These are phyloP conservation scores for Drosophila falleni DNA, from an alignment of 2,888 invertebrate genomes.

Conservation along the genomic window DNA sequence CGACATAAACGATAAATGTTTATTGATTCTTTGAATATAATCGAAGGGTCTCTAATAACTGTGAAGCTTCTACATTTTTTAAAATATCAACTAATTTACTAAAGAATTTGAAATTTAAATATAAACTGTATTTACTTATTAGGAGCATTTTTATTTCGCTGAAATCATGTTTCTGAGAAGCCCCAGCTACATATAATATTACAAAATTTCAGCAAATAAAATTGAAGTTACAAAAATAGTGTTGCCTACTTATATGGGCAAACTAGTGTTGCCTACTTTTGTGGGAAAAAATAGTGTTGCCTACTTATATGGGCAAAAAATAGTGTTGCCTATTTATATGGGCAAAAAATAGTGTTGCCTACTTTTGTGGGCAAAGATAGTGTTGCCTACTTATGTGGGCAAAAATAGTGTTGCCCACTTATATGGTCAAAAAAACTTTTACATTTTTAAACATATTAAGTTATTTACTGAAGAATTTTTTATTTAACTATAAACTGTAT, in stretches of 20 bases:
- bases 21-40: not conserved
- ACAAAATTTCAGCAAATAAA: constrained; percentile 27
- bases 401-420: too few species aligned
- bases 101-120: not conserved
- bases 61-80: not conserved
- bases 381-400: too few species aligned
- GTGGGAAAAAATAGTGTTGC: too few species aligned
- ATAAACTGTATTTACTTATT: not conserved
- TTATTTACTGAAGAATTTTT: not conserved
- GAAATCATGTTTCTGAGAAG: not conserved
- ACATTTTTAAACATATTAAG: not conserved
- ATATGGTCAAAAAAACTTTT: too few species aligned
- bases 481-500: not conserved
- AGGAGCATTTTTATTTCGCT: not conserved
- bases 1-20: not conserved
- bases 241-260: too few species aligned
- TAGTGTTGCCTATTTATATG: too few species aligned
- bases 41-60: too few species aligned
- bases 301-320: too few species aligned
- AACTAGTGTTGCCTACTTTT: too few species aligned
- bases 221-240: constrained; percentile 49
- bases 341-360: too few species aligned
- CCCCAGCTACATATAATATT: constrained; percentile 9
- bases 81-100: not conserved
- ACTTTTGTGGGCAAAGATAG: too few species aligned